Evolutionary conservation across 2,113 vertebrate genomes (phyloP).

Genomic region (Dipodomys merriami): DNA sequence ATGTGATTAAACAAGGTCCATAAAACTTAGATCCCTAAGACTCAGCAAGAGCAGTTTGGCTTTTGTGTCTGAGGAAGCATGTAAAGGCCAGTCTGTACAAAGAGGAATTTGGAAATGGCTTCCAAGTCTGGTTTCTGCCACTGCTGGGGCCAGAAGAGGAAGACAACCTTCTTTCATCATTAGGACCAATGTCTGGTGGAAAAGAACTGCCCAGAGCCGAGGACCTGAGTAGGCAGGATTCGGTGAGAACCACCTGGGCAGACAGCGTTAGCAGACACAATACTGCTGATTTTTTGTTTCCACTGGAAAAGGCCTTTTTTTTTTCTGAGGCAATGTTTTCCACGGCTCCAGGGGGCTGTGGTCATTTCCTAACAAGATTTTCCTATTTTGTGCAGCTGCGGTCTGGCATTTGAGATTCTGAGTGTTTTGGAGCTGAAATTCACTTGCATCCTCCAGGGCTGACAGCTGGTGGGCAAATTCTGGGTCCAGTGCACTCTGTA

Average conservation of each 20-base stretch:
- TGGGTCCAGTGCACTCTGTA: not conserved
- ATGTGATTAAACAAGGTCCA: not conserved
- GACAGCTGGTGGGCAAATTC: not conserved
- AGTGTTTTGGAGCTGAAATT: slow-evolving; percentile 55
- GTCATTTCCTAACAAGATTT: slow-evolving; percentile 78
- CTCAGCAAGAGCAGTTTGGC: slow-evolving; percentile 31
- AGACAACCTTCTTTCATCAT: slow-evolving; percentile 60
- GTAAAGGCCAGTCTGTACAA: slow-evolving; percentile 19
- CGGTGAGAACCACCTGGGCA: slow-evolving; percentile 38
- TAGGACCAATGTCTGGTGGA: not conserved
- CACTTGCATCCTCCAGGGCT: not conserved
- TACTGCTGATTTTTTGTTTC: slow-evolving; percentile 67
- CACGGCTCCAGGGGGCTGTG: slow-evolving; percentile 70
- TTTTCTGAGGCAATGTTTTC: slow-evolving; percentile 79
- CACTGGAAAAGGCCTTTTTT: slow-evolving; percentile 77
- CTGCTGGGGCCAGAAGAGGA: slow-evolving; percentile 33
- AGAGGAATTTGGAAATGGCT: slow-evolving; percentile 56
- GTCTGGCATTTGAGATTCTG: slow-evolving; percentile 69
- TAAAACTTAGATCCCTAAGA: not conserved
- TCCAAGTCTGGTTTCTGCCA: slow-evolving; percentile 52
- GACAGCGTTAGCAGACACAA: slow-evolving; percentile 59
- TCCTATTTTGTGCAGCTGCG: slow-evolving; percentile 76
- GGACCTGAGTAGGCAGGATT: slow-evolving; percentile 21
- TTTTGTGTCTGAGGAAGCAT: slow-evolving; percentile 23
- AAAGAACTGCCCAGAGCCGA: slow-evolving; percentile 41